A percentile compares a stretch with the other conserved stretches of the same genome.
Conservation (phyloP, 2,113 vertebrate species). For the Grammomys surdaster region DNA sequence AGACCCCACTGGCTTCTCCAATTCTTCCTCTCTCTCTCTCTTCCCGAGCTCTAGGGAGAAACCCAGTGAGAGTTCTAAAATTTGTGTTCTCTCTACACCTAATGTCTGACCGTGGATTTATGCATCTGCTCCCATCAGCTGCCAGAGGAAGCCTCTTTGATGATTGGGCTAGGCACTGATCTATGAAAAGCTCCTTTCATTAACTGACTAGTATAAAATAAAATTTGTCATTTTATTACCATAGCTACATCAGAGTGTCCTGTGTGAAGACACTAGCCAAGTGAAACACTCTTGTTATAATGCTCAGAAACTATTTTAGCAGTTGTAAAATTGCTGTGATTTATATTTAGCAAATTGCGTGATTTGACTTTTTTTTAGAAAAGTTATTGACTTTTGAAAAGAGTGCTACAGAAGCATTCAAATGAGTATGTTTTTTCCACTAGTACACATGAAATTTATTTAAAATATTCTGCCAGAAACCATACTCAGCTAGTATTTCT, state of each 20-base stretch:
- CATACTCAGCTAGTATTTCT: conserved; percentile 52
- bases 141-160: background rate
- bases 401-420: conserved; percentile 69
- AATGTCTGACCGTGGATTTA: background rate
- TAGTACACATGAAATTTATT: conserved; percentile 47
- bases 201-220: conserved; percentile 22
- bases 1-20: background rate
- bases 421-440: conserved; percentile 55
- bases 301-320: conserved; percentile 67
- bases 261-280: conserved; percentile 62
- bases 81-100: background rate
- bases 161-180: background rate
- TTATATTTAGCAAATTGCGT: conserved; percentile 76
- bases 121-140: background rate
- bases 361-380: conserved; percentile 77
- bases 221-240: conserved; percentile 66
- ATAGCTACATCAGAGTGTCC: conserved; percentile 51
- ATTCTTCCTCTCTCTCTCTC: background rate
- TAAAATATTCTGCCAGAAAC: conserved; percentile 49
- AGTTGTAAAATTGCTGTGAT: conserved; percentile 69
- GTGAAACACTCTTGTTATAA: conserved; percentile 59
- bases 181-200: background rate
- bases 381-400: conserved; percentile 76
- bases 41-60: background rate
- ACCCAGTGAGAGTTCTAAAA: background rate